Evolutionary conservation across 2,113 vertebrate genomes (phyloP).

Genomic region (Penelope pileata): DNA sequence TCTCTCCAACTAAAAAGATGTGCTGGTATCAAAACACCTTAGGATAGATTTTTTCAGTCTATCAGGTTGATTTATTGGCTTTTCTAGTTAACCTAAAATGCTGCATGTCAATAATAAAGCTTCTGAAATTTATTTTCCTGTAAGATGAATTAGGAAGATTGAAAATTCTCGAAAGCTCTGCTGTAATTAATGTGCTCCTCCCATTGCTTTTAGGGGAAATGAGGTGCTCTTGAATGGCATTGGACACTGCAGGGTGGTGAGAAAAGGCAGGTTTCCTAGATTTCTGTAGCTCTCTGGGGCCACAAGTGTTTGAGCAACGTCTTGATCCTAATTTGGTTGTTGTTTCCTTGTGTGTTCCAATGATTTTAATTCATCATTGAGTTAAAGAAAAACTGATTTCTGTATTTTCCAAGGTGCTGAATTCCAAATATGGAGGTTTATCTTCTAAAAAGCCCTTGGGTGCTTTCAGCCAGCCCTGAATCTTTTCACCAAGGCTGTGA

Average conservation of each 20-base stretch:
- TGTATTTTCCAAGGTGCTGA: not conserved
- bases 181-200: not conserved
- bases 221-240: not conserved
- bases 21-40: not conserved
- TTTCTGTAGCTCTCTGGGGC: not conserved
- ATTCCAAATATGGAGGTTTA: slow-evolving; percentile 18
- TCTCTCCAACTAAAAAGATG: not conserved
- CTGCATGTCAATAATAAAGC: not conserved
- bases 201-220: not conserved
- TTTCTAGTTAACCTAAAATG: not conserved
- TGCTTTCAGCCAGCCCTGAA: not conserved
- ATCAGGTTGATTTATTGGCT: not conserved
- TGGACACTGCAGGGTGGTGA: not conserved
- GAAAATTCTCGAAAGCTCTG: not conserved
- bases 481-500: not conserved
- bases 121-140: not conserved
- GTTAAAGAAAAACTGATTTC: not conserved
- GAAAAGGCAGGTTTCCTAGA: not conserved
- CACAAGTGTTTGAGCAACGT: not conserved
- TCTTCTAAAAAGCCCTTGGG: slow-evolving; percentile 32
- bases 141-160: not conserved
- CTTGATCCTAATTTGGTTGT: not conserved
- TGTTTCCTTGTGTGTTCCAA: not conserved
- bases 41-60: not conserved
- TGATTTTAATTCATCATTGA: not conserved